phyloP scores from a whole-genome alignment of 2,113 vertebrate species.

The Phrynosoma platyrhinos region DNA sequence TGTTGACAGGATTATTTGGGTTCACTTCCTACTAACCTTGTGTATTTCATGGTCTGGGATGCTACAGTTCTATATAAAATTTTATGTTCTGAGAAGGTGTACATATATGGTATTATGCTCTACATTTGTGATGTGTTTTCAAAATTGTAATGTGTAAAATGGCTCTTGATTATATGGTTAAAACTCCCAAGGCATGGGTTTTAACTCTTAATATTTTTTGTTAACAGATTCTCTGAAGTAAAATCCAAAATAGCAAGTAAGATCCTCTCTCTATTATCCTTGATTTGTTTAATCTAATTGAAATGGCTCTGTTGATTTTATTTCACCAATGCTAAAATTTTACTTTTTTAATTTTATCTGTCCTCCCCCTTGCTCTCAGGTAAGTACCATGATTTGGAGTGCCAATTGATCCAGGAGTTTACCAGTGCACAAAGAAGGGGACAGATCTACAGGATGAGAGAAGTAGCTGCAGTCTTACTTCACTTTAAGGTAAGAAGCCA shows the following conservation, averaged over 20 bases:
- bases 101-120: neutral
- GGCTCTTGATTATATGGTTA: neutral
- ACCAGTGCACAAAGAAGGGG: slow-evolving; percentile 92
- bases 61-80: neutral
- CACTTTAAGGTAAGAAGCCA: slow-evolving; percentile 92
- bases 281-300: slow-evolving; percentile 50
- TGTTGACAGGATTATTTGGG: neutral
- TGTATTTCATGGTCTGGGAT: neutral
- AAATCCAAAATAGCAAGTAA: slow-evolving; percentile 99
- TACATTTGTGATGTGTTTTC: neutral
- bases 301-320: neutral
- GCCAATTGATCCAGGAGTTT: slow-evolving; percentile 98
- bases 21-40: neutral
- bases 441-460: slow-evolving; percentile 96
- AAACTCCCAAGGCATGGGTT: slow-evolving; percentile 27
- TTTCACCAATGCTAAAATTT: slow-evolving; percentile 41
- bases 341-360: neutral
- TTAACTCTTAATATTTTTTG: slow-evolving; percentile 54
- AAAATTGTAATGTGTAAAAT: neutral
- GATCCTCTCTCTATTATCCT: slow-evolving; percentile 67
- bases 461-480: slow-evolving; percentile 96
- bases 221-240: slow-evolving; percentile 96
- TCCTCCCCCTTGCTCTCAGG: slow-evolving; percentile 77
- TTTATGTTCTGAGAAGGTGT: neutral
- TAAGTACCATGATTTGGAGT: slow-evolving; percentile 99